Percentiles rank a stretch among this genome's conserved stretches.
These are phyloP conservation scores for Plotosus lineatus DNA, from an alignment of 2,113 vertebrate genomes.

Conservation along the genomic window DNA sequence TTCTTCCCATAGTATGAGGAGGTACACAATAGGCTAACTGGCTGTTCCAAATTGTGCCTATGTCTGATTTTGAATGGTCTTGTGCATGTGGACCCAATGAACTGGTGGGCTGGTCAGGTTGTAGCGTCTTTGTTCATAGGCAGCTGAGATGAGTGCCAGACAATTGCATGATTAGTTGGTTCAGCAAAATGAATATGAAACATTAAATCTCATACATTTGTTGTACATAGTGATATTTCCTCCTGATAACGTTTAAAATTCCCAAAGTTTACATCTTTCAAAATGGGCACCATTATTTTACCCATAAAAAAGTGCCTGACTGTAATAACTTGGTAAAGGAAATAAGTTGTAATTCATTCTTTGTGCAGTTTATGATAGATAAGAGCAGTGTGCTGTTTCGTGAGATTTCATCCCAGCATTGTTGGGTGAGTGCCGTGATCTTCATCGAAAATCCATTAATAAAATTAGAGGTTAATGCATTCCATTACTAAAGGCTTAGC, in stretches of 20 bases:
- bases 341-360: background rate
- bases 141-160: no score
- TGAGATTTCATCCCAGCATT: background rate
- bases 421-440: background rate
- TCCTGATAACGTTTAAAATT: background rate
- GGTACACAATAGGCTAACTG: no score
- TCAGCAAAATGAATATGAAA: no score
- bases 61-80: no score
- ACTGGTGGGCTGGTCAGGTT: no score
- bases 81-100: no score
- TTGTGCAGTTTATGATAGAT: background rate
- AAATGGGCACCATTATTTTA: background rate
- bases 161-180: no score
- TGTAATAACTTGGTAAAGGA: background rate
- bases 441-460: constrained; percentile 26
- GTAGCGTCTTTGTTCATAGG: no score
- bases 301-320: background rate
- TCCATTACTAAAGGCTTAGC: background rate
- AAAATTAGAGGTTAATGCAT: constrained; percentile 17
- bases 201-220: background rate
- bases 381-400: background rate
- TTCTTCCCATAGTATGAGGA: no score
- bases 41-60: no score
- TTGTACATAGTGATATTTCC: background rate
- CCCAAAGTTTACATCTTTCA: background rate